Evolutionary conservation across 2,113 vertebrate genomes (phyloP).

Genomic region (Callospermophilus lateralis): DNA sequence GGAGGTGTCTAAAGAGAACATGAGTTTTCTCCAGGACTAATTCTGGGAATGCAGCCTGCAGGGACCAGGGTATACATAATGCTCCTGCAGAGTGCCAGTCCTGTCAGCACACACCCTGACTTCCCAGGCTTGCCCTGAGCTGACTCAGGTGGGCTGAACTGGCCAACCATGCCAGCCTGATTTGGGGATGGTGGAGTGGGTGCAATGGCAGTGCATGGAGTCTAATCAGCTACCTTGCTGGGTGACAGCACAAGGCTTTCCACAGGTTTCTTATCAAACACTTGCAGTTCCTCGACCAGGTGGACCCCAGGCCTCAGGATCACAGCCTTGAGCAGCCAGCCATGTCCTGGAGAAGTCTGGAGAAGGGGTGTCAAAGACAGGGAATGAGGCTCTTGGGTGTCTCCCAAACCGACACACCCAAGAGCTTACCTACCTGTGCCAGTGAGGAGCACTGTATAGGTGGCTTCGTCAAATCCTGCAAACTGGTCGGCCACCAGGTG

Average conservation of each 20-base stretch:
- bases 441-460: constrained; percentile 95
- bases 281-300: constrained; percentile 96
- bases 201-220: too few species aligned
- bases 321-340: constrained; percentile 96
- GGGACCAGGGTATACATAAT: neutral
- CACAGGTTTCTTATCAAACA: constrained; percentile 94
- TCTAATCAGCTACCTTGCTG: too few species aligned
- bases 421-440: constrained; percentile 91
- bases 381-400: neutral
- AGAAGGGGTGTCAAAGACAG: neutral
- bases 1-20: too few species aligned
- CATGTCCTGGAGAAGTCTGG: constrained; percentile 87
- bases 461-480: constrained; percentile 88
- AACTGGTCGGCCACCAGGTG: constrained; percentile 93
- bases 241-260: constrained; percentile 95
- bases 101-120: neutral
- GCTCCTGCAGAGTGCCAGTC: fast-evolving
- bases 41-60: neutral
- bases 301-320: constrained; percentile 90
- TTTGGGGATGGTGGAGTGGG: too few species aligned
- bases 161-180: too few species aligned
- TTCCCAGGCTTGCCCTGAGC: too few species aligned
- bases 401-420: too few species aligned
- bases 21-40: neutral
- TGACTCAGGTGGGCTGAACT: too few species aligned